A percentile compares a stretch with the other conserved stretches of the same genome.
These are phyloP conservation scores for Drosophila repleta DNA, from an alignment of 1,140 invertebrate genomes.

Conservation along the genomic window DNA sequence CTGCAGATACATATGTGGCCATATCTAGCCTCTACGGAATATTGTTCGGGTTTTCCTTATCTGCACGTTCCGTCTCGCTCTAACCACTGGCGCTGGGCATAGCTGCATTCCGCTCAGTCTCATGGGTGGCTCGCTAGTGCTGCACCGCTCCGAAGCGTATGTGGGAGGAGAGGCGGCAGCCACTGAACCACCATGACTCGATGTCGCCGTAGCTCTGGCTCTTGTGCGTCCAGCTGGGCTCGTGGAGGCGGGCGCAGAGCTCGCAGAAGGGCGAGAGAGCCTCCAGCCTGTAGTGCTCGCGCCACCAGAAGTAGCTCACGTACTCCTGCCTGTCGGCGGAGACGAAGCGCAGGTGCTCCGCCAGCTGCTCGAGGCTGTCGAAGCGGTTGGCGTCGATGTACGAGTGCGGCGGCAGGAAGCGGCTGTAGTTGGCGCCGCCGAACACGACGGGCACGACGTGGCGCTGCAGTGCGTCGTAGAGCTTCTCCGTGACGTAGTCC, in stretches of 20 bases:
- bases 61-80: constrained; percentile 22
- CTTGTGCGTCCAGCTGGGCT: constrained; percentile 43
- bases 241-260: constrained; percentile 75
- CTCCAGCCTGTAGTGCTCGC: constrained; percentile 78
- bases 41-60: background rate
- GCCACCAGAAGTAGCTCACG: constrained; percentile 85
- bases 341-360: constrained; percentile 84
- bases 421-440: constrained; percentile 85
- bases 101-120: constrained; percentile 15
- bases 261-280: constrained; percentile 71
- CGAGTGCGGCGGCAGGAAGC: constrained; percentile 85
- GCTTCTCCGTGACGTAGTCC: constrained; percentile 87
- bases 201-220: constrained; percentile 72
- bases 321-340: constrained; percentile 84
- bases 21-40: background rate
- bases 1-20: background rate
- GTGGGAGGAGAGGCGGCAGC: constrained; percentile 59
- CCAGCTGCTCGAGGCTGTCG: constrained; percentile 84
- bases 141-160: constrained; percentile 46
- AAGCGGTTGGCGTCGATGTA: constrained; percentile 87
- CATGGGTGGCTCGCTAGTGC: constrained; percentile 5
- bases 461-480: constrained; percentile 83
- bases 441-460: constrained; percentile 86
- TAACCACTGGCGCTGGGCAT: background rate
- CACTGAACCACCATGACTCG: constrained; percentile 77